Evolutionary conservation across 2,113 vertebrate species (phyloP).

Genomic region (Rissa tridactyla): DNA sequence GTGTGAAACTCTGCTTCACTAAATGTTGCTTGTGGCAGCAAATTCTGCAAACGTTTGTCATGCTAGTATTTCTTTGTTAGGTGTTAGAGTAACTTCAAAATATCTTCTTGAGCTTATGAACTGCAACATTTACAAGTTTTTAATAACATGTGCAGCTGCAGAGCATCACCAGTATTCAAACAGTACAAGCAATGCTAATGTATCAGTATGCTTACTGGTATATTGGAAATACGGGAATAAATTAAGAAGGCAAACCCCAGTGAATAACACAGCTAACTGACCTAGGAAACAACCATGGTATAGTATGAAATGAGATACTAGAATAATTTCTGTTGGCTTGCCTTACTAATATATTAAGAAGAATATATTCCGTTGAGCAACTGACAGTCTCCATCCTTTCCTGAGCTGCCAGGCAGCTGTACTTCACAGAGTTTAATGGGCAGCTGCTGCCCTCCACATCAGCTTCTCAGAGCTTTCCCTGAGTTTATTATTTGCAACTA

Average conservation of each 20-base stretch:
- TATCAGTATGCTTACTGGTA: background rate
- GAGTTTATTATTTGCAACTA: background rate
- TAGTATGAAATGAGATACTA: background rate
- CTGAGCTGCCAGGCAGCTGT: background rate
- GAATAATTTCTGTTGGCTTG: background rate
- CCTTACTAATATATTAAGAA: background rate
- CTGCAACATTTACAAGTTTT: background rate
- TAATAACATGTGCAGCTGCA: background rate
- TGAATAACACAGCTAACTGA: background rate
- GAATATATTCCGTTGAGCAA: background rate
- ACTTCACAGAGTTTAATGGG: background rate
- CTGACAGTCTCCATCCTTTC: background rate
- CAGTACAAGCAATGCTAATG: background rate
- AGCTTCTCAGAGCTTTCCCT: background rate
- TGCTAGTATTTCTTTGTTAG: background rate
- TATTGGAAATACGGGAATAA: background rate
- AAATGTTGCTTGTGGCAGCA: slow-evolving; percentile 11
- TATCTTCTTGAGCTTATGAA: background rate
- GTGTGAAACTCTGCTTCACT: background rate
- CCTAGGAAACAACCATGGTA: background rate
- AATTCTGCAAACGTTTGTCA: background rate
- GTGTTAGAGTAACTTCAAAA: background rate
- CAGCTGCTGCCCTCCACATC: background rate
- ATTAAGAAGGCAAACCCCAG: background rate
- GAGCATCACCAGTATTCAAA: background rate